Conservation (phyloP, 1,140 invertebrate genomes). For the Prorops nasuta region DNA sequence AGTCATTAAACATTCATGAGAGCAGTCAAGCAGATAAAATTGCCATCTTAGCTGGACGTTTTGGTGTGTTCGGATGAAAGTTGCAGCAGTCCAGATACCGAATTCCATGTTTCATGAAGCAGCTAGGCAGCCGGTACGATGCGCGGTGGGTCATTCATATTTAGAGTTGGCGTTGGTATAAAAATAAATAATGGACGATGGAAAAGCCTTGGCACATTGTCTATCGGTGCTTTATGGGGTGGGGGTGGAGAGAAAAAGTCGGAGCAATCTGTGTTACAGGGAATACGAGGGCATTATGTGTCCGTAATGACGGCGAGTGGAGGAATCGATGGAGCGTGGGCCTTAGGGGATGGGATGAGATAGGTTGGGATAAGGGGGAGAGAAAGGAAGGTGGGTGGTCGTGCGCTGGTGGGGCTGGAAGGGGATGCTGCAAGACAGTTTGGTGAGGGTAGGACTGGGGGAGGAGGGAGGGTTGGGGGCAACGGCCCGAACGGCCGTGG, state of each 20-base stretch:
- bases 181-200: constrained; percentile 33
- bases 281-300: not conserved
- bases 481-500: constrained; percentile 17
- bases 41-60: too few relatives aligned
- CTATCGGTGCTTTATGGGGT: constrained; percentile 2
- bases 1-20: too few relatives aligned
- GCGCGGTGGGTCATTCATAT: too few relatives aligned
- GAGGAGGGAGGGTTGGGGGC: constrained; percentile 1
- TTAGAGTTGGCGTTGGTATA: constrained; percentile 19
- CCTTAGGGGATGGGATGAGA: not conserved
- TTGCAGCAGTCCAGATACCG: too few relatives aligned
- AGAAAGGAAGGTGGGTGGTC: not conserved
- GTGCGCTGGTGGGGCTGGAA: not conserved
- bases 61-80: too few relatives aligned
- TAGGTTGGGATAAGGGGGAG: not conserved
- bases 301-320: not conserved
- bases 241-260: constrained; percentile 7
- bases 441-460: constrained; percentile 3
- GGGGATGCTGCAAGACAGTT: too few relatives aligned
- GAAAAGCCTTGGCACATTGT: constrained; percentile 18
- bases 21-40: too few relatives aligned
- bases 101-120: too few relatives aligned
- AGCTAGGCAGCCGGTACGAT: too few relatives aligned
- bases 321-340: not conserved
- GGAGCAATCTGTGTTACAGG: too few relatives aligned